Conservation (phyloP, 2,888 invertebrate species). For the Lasius platythorax region DNA sequence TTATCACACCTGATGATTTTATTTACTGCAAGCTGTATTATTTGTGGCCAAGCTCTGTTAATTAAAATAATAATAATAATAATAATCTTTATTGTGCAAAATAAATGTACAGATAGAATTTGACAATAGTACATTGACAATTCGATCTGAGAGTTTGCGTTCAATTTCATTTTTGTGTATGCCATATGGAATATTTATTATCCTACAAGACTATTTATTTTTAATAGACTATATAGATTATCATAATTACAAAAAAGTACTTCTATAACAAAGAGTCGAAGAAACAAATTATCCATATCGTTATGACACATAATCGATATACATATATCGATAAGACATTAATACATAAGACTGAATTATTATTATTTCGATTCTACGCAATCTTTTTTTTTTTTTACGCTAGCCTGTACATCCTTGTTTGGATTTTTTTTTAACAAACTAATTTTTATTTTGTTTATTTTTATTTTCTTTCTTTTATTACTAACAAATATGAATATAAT, state of each 20-base stretch:
- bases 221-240: neutral
- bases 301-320: neutral
- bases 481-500: neutral
- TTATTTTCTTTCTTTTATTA: neutral
- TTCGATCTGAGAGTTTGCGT: neutral
- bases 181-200: neutral
- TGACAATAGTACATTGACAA: no score
- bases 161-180: neutral
- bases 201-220: neutral
- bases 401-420: no score
- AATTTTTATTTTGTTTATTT: neutral
- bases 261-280: neutral
- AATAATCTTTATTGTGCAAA: no score
- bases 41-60: neutral
- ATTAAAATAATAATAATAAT: constrained; percentile 14
- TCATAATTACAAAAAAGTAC: neutral
- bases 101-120: neutral
- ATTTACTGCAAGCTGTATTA: neutral
- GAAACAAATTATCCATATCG: neutral
- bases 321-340: neutral
- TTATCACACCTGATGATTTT: constrained; percentile 17
- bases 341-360: neutral
- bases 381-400: no score
- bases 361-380: neutral
- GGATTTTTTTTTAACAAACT: neutral